Conservation (phyloP, 2,797 vertebrate species). For the Pipistrellus pygmaeus region DNA sequence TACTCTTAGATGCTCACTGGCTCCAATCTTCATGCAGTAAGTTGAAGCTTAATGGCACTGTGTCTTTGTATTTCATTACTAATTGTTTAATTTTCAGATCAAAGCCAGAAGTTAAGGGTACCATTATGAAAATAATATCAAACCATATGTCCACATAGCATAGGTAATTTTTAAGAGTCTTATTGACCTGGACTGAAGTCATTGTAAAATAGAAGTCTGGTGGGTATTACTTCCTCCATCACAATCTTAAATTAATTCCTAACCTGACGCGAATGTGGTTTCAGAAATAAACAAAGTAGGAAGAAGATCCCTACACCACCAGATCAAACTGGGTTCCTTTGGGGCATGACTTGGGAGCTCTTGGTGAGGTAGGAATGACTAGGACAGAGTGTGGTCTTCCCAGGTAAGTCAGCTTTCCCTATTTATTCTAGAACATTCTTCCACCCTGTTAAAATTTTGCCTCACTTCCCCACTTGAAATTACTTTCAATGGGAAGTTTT, state of each 20-base stretch:
- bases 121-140: not conserved
- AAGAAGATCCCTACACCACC: not conserved
- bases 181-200: not conserved
- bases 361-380: not conserved
- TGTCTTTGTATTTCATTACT: not conserved
- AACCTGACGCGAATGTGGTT: not conserved
- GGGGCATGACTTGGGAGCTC: not conserved
- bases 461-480: not conserved
- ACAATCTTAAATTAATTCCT: constrained; percentile 25
- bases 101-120: not conserved
- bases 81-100: not conserved
- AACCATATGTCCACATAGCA: not conserved
- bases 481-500: not conserved
- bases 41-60: not conserved
- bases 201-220: not conserved
- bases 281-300: not conserved
- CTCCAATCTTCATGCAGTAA: not conserved
- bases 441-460: constrained; percentile 13
- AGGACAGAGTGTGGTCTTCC: not conserved
- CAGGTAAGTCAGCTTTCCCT: not conserved
- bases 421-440: not conserved
- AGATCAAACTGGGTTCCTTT: not conserved
- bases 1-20: not conserved
- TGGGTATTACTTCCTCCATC: not conserved
- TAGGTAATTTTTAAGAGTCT: constrained; percentile 16